phyloP scores from a whole-genome alignment of 2,888 invertebrate genomes.

The Oxycera nigricornis region DNA sequence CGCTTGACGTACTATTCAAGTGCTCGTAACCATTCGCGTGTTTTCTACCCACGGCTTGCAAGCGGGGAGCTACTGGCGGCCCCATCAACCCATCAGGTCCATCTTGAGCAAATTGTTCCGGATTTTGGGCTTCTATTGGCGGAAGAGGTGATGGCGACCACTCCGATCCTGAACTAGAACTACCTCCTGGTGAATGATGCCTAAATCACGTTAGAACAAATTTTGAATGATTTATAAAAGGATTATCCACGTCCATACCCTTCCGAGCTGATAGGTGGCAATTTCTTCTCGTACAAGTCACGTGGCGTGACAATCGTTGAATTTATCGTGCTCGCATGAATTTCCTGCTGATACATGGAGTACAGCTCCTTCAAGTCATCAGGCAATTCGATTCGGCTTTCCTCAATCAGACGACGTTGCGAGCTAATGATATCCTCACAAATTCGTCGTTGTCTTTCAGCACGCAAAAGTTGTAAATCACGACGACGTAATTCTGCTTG shows the following conservation, averaged over 20 bases:
- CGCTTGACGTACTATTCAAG: constrained; percentile 48
- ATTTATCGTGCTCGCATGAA: constrained; percentile 78
- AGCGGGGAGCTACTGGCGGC: constrained; percentile 56
- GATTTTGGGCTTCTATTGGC: constrained; percentile 42
- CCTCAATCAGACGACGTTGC: constrained; percentile 85
- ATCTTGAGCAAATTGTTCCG: constrained; percentile 42
- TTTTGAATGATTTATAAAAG: constrained; percentile 22
- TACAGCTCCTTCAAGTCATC: constrained; percentile 81
- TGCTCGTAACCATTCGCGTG: constrained; percentile 56
- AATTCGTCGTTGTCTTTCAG: constrained; percentile 83
- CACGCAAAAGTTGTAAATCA: constrained; percentile 81
- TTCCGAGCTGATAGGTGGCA: constrained; percentile 61
- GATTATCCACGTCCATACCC: constrained; percentile 52
- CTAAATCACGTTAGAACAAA: constrained; percentile 48
- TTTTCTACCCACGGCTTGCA: constrained; percentile 53
- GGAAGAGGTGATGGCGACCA: constrained; percentile 59
- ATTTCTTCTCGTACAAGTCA: constrained; percentile 58
- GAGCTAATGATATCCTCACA: constrained; percentile 92
- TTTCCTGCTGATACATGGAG: constrained; percentile 84
- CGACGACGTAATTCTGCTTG: constrained; percentile 86
- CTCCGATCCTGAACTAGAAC: constrained; percentile 62
- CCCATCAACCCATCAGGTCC: constrained; percentile 58
- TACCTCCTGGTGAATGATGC: constrained; percentile 58
- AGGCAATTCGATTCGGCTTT: constrained; percentile 73
- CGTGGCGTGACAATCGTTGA: constrained; percentile 62